Percentiles rank a stretch among this genome's conserved stretches.
Conservation (phyloP, 2,888 invertebrate genomes). For the Incurvaria masculella region DNA sequence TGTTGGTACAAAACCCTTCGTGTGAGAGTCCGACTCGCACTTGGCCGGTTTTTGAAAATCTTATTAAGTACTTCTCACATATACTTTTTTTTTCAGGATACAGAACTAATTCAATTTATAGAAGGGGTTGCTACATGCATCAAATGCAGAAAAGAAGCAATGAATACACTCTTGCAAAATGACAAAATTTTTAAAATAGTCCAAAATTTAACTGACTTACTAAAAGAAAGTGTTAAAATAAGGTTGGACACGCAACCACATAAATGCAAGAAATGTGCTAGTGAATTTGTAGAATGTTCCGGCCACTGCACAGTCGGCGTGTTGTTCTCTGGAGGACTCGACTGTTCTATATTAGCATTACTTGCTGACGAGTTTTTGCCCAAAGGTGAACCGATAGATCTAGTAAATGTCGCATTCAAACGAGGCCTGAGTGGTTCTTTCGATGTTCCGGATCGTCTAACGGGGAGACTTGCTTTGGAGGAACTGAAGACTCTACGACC, state of each 20-base stretch:
- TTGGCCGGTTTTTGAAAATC: too few species aligned
- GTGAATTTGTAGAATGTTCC: conserved; percentile 29
- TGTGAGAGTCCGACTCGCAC: too few species aligned
- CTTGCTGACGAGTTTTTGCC: conserved; percentile 70
- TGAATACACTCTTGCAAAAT: background rate
- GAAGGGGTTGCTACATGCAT: too few species aligned
- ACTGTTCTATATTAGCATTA: conserved; percentile 87
- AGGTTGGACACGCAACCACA: conserved; percentile 60
- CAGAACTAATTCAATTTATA: too few species aligned
- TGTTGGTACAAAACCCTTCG: too few species aligned
- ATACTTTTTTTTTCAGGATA: too few species aligned
- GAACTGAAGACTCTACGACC: conserved; percentile 71
- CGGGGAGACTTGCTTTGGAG: conserved; percentile 66
- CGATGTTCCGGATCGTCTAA: conserved; percentile 81
- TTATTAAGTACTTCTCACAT: too few species aligned
- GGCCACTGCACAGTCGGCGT: conserved; percentile 70
- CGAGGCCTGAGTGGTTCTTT: conserved; percentile 41
- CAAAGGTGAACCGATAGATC: conserved; percentile 70
- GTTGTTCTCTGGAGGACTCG: conserved; percentile 95
- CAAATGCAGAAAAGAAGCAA: too few species aligned
- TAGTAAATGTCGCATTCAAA: conserved; percentile 93
- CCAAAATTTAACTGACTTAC: conserved; percentile 39
- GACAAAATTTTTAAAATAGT: conserved; percentile 34
- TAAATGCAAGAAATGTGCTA: conserved; percentile 60
- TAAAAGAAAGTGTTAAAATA: conserved; percentile 58